Evolutionary conservation across 1,140 invertebrate genomes (phyloP), one percentile per base, ranked within the genome.

Genomic region (Aethina tumida): DNA sequence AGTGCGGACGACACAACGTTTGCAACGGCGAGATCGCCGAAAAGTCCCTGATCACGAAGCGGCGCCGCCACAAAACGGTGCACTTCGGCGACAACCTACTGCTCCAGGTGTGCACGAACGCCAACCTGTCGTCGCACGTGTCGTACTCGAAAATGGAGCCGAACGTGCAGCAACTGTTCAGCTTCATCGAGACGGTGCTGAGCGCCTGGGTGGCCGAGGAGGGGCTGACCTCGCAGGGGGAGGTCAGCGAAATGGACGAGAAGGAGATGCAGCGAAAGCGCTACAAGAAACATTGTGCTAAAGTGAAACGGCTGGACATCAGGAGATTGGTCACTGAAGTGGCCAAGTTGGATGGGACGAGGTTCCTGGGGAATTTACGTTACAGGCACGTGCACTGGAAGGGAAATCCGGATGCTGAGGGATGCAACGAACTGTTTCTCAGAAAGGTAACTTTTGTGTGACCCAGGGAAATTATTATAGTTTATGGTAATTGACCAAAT

Each of bases 131-230:
- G 17, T 55, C 56, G 29, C 52, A 58, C 39, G 49, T 55, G 28
- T 45, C 52, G 9, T 66, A 35, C 58, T 58, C 39, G 30, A 66
- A 57, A 45, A 64, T 69, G 63, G 72, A 79, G 52, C 71, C 75
- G n/a, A 81, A 81, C 57, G 79, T 81, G n/a, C 77, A 81, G 56
- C 76, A 81, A 59, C 66, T 82, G 37, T 82, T 81, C 58, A 79
- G 75, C 55, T 82, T 82, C 51, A 80, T 82, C 31, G 79, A 81
- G 57, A 73, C 73, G 41, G 75, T 78, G 19, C 55, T 77, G 22
- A 77, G 74, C 50, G 74, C 75, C 13, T 77, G 75, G 75, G 75
- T 75, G 7, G 73, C 75, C 30, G 75, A 79, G 43, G 75, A 78
- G 39, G 75, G 75, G 9, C 66, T 77, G 26, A 72, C 70, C 1